These are phyloP conservation scores for Hololepta plana DNA, from an alignment of 2,888 invertebrate species.

Conservation along the genomic window DNA sequence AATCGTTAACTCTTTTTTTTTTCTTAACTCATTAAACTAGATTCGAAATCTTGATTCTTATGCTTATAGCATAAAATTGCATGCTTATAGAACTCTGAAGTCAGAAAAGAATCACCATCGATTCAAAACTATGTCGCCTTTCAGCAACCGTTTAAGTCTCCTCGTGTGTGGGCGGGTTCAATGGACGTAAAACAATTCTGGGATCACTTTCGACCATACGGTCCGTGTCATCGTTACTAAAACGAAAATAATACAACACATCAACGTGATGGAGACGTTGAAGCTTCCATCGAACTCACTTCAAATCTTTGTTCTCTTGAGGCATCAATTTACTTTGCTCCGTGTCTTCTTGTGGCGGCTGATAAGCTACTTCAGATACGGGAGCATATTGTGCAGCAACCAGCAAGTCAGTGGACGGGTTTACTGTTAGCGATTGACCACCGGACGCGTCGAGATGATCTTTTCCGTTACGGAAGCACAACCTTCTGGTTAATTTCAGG, in stretches of 20 bases:
- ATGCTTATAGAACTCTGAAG: no score
- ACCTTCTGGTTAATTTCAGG: constrained; percentile 20
- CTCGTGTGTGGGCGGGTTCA: constrained; percentile 35
- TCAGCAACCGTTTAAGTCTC: constrained; percentile 32
- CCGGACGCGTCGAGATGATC: constrained; percentile 33
- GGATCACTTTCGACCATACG: constrained; percentile 59
- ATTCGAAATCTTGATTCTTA: no score
- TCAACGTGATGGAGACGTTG: no score
- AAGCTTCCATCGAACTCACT: constrained; percentile 4
- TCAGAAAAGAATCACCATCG: no score
- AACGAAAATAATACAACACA: constrained; percentile 9
- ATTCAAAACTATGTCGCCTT: no score
- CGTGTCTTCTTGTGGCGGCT: constrained; percentile 44
- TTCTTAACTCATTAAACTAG: no score
- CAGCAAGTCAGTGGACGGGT: constrained; percentile 54
- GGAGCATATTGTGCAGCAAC: constrained; percentile 61
- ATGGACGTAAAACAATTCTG: constrained; percentile 41
- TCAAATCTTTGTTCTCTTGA: constrained; percentile 39
- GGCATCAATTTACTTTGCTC: constrained; percentile 58
- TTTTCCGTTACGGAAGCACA: constrained; percentile 24
- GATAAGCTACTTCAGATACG: constrained; percentile 45
- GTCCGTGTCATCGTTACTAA: constrained; percentile 46
- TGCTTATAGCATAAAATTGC: no score
- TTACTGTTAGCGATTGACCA: constrained; percentile 20
- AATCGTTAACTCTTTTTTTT: no score